A percentile compares a stretch with the other conserved stretches of the same genome.
Evolutionary conservation across 2,888 invertebrate species (phyloP).

Genomic region (Drosophila mimetica): DNA sequence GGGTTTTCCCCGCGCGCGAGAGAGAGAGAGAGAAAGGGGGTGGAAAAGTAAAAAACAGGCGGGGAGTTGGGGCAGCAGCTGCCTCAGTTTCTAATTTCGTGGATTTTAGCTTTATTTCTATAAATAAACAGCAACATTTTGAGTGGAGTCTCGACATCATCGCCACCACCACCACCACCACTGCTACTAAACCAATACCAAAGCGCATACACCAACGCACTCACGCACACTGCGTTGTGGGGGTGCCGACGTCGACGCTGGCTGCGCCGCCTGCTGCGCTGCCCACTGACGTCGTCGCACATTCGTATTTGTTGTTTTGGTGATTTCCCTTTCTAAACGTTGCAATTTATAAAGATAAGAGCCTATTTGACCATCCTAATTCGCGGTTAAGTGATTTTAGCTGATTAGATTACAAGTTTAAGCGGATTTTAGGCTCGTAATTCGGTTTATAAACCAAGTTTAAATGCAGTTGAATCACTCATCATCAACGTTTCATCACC

Average conservation of each 20-base stretch:
- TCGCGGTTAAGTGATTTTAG: not conserved
- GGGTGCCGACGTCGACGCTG: constrained; percentile 30
- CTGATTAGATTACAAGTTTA: not conserved
- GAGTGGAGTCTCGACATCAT: constrained; percentile 68
- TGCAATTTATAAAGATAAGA: constrained; percentile 14
- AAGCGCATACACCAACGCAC: constrained; percentile 10
- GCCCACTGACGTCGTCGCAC: constrained; percentile 17
- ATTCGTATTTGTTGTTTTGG: constrained; percentile 29
- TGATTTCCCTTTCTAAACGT: constrained; percentile 24
- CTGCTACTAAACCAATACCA: constrained; percentile 18
- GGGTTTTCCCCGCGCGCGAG: not conserved
- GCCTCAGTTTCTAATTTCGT: constrained; percentile 75
- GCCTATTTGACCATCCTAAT: constrained; percentile 2
- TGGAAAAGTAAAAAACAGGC: not conserved
- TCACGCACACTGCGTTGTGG: constrained; percentile 32
- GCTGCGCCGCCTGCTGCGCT: constrained; percentile 7
- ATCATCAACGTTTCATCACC: too few relatives aligned
- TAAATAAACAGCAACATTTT: constrained; percentile 69
- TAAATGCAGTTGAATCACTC: not conserved
- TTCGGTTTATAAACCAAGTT: not conserved
- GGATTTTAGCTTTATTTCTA: constrained; percentile 76
- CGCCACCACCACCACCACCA: constrained; percentile 33
- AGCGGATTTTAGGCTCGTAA: not conserved
- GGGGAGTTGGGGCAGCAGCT: constrained; percentile 32
- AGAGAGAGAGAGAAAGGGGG: too few relatives aligned